Conservation (phyloP, 1,140 invertebrate species). For the Battus philenor region DNA sequence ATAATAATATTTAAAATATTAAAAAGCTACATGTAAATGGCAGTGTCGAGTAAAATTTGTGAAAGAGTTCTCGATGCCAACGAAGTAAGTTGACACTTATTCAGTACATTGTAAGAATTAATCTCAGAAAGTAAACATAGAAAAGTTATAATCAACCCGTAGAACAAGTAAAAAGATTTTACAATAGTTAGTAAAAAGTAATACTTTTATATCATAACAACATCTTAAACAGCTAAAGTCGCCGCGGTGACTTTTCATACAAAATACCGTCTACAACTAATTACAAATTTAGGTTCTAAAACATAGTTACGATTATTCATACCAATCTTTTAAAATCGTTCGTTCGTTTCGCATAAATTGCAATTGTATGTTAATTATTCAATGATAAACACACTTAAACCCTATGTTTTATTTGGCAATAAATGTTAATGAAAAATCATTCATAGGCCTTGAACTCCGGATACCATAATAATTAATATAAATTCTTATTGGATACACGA, state of each 20-base stretch:
- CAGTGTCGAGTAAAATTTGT: neutral
- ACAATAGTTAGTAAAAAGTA: neutral
- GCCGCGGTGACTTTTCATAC: no score
- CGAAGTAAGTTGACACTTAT: neutral
- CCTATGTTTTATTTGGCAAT: constrained; percentile 24
- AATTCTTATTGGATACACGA: constrained; percentile 38
- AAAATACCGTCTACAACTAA: no score
- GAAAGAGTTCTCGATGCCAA: neutral
- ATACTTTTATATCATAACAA: no score
- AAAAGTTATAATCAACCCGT: no score
- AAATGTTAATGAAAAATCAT: constrained; percentile 17
- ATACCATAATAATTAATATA: constrained; percentile 25
- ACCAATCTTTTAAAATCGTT: no score
- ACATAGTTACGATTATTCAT: no score
- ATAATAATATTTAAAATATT: neutral
- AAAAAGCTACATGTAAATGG: constrained; percentile 7
- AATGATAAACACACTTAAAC: constrained; percentile 18
- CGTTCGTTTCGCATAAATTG: neutral
- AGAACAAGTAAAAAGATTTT: no score
- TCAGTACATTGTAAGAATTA: no score
- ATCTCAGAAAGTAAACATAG: no score
- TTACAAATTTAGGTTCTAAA: no score
- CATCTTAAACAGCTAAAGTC: no score
- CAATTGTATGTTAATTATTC: constrained; percentile 6
- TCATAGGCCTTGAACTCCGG: constrained; percentile 41